Evolutionary conservation across 1,140 invertebrate species (phyloP).

Genomic region (Archivesica marissinica): DNA sequence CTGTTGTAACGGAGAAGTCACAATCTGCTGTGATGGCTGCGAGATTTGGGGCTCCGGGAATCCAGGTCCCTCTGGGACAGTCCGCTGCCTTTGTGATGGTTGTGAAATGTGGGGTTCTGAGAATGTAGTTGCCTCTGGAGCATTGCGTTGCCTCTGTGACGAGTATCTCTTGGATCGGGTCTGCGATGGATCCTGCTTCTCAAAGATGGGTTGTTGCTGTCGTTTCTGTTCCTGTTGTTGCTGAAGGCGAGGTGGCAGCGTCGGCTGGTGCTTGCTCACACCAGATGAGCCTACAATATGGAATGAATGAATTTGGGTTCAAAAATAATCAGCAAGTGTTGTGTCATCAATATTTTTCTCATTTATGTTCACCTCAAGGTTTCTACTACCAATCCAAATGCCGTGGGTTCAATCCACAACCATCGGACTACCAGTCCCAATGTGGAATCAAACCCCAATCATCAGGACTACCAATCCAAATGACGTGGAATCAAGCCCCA

Average conservation of each 20-base stretch:
- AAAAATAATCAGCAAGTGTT: too few species aligned
- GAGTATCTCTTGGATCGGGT: slow-evolving; percentile 36
- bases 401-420: too few species aligned
- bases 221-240: slow-evolving; percentile 34
- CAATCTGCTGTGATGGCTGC: slow-evolving; percentile 28
- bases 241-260: slow-evolving; percentile 38
- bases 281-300: background rate
- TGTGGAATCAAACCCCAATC: too few species aligned
- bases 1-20: slow-evolving; percentile 2
- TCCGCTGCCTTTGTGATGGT: slow-evolving; percentile 29
- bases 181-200: slow-evolving; percentile 23
- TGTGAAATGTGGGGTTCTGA: slow-evolving; percentile 50
- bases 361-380: too few species aligned
- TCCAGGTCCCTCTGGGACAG: slow-evolving; percentile 5
- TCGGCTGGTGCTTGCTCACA: slow-evolving; percentile 18
- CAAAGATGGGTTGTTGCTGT: background rate
- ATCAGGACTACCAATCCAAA: too few species aligned
- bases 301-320: background rate
- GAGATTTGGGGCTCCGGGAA: slow-evolving; percentile 41
- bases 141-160: slow-evolving; percentile 24
- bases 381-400: too few species aligned
- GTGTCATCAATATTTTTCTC: too few species aligned
- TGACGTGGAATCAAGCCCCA: too few species aligned
- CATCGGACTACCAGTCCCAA: too few species aligned
- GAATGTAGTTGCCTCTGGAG: background rate